These are phyloP conservation scores for Hippopotamyrus pictus DNA, from an alignment of 2,797 vertebrate species.

Conservation along the genomic window DNA sequence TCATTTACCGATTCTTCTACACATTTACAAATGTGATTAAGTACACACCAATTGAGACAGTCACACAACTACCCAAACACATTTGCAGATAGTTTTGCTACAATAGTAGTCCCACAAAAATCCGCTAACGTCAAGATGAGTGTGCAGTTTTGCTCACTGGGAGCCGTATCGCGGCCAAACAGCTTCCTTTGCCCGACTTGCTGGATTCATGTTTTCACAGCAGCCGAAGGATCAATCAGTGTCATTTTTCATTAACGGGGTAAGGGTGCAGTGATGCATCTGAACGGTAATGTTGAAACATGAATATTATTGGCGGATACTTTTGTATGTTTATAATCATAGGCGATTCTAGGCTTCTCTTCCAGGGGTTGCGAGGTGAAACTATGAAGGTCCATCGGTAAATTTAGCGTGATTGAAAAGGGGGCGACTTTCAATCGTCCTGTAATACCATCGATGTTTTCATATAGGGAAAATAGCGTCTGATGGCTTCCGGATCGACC, in stretches of 20 bases:
- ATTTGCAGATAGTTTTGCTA: neutral
- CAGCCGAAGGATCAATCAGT: neutral
- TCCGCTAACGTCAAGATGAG: neutral
- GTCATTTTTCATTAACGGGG: neutral
- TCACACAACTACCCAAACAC: neutral
- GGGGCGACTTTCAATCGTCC: neutral
- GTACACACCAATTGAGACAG: neutral
- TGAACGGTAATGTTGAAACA: neutral
- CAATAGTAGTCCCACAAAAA: neutral
- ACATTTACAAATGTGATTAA: neutral
- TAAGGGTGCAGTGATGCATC: neutral
- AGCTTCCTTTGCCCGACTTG: neutral
- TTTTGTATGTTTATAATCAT: neutral
- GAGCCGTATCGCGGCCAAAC: neutral
- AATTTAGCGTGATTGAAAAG: neutral
- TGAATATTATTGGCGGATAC: neutral
- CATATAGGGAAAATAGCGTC: constrained; percentile 20
- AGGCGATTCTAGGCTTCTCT: neutral
- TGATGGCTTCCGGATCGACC: constrained; percentile 47
- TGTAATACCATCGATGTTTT: neutral
- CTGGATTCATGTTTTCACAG: neutral
- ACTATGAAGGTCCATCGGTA: neutral
- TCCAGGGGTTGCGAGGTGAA: neutral
- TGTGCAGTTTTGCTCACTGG: neutral
- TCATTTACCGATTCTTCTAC: neutral